Base-by-base conservation (phyloP, 1,140 invertebrate genomes). In the Lasaia peninsularis region DNA sequence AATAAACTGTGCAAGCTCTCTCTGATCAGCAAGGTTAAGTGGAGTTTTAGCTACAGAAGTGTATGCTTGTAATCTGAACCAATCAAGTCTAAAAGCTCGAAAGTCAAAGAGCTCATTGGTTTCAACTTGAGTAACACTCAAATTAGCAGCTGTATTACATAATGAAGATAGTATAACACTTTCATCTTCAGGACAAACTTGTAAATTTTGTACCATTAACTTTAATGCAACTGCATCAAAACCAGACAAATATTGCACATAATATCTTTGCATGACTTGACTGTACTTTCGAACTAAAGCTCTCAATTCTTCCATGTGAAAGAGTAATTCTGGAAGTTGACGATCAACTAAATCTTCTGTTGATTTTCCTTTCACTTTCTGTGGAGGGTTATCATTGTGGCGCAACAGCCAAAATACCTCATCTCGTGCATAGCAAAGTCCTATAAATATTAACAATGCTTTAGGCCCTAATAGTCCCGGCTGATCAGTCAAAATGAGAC, bases 91-190 rank as follows among this genome's bases (percentile, higher is more conserved):
- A 56, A 99, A 94, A 10, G 96, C 96, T 71, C 97, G 91, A 76
- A 99, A 98, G 89, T 99, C 98, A 91, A 99, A 99, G 0, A 97
- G 76, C 80, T 98, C 96, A 90, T 98, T 98, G 16, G 98, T 97
- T 89, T 99, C 98, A 49, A 98, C 96, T 93, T 99, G 98, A 81
- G 98, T 98, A 0, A 99, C 95, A 52, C 93, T 96, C 18, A 98
- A 83, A 80, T 91, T 94, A 2, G 96, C 94, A 67, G 99, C 96
- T 24, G 94, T 96, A 69, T 95, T 96, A 77, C 97, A 98, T 48
- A 99, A 92, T 16, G 98, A 98, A 12, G 96, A 97, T 5, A 99
- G 90, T 65, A 99, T 98, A 32, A 97, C 91, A 69, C 96, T 96
- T 85, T 99, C 98, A 83, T 99, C 98, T 86, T 99, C 98, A 1